Base-by-base conservation (phyloP, 1,140 invertebrate species). In the Drosophila oshimai region DNA sequence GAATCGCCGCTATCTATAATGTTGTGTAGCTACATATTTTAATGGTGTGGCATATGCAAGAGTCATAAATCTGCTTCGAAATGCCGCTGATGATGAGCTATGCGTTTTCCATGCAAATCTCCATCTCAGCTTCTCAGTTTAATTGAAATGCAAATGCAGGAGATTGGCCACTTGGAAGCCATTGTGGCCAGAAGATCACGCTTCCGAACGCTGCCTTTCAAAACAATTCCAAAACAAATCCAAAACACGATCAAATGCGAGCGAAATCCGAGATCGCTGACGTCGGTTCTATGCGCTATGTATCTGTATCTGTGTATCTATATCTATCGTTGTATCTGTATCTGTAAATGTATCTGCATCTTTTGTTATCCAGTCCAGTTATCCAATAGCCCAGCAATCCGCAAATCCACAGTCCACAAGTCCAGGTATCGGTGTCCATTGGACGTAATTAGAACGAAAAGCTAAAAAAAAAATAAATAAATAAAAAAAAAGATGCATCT, bases 101-200 rank as follows among this genome's bases (percentile, higher is more conserved):
- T 76, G 79, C 76, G 68, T 57, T 89, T 89, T 88, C 64, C 84
- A 88, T 88, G 83, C 84, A 89, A 88, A 88, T 84, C 34, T 22
- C 24, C 26, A 37, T n/a, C n/a, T n/a, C n/a, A 15, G 28, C 13
- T 12, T 20, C 29, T 57, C 10, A 13, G 31, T 65, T 77, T 74
- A 86, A 84, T 84, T 84, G 71, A 78, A 84, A 84, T 84, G 79
- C 65, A 86, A 86, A 86, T 84, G 69, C 73, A 26, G 45, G 55
- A 58, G 65, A 67, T 53, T 53, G 39, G 41, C 51, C 26, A 42
- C 22, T 44, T 44, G 29, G 31, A 31, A 34, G 20, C 44, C 44
- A 65, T 44, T 69, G 64, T 81, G 61, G 13, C 68, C 78, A 50
- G 33, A 60, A 62, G 81, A 86, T 86, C 80, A 86, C 80, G 80